Base-by-base conservation (phyloP, 2,888 invertebrate genomes). In the Acleris holmiana region DNA sequence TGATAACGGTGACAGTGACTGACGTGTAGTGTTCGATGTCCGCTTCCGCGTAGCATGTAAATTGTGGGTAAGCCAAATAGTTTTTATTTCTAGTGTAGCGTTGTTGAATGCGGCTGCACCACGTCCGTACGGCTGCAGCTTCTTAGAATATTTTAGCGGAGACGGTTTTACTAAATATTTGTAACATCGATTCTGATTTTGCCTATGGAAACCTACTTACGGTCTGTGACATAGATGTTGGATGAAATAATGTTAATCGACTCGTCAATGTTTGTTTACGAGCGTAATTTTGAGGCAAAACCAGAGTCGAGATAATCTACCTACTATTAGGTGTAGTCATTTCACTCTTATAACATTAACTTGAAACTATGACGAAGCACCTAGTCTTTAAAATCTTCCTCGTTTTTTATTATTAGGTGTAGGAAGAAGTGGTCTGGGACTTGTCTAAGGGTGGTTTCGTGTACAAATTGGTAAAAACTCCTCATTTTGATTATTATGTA, bases 81-180 rank as follows among this genome's bases (percentile, higher is more conserved):
- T 77, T 76, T 78, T 80, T 82, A 76, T 72, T 69, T 73, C 74
- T 80, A 80, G 83, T 83, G 82, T 83, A 84, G 82, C 82, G 71
- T 76, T 79, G 72, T 75, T 71, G 74, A 76, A 69, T 70, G 68
- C 75, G 76, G 80, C 82, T 78, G 83, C 83, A 80, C 80, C 71
- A 72, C 61, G 61, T 76, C 78, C 78, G 78, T 78, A 78, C 80
- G 87, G 89, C 89, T 89, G 89, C 91, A 88, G 91, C 91, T 89
- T 84, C 91, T 89, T 84, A 75, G 77, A 77, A n/a, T 41, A 46
- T 41, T 29, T 25, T 47, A 47, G 56, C 29, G 47, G 44, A 44
- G 44, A 49, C 48, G 59, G 57, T 65, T 65, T 59, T 64, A 41
- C 64, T 54, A 25, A 53, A 61, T 57, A 57, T 62, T 64, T 64